Evolutionary conservation across 2,888 invertebrate genomes (phyloP), one percentile per base, ranked within the genome.

Genomic region (Bembecia ichneumoniformis): DNA sequence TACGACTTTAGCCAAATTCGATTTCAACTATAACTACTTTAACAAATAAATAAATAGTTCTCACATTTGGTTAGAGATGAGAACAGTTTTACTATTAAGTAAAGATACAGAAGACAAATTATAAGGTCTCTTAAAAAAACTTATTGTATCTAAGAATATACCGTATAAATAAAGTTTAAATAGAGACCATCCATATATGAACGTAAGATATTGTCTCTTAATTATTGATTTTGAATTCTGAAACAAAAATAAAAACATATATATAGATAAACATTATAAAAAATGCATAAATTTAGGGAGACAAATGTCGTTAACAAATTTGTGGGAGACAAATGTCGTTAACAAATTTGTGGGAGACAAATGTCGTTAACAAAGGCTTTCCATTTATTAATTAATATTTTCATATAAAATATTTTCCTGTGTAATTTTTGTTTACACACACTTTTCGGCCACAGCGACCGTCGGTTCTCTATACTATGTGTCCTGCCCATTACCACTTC

Each of bases 111-210:
- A 10, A 13, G n/a, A 40, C 13, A 40, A 40, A 34, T 40, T 14
- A 13, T 40, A n/a, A 40, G 28, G 28, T 28, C 28, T 28, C 14
- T 14, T 40, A 4, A 40, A 40, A n/a, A 14, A 70, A 48, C 63
- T 63, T 20, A 68, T 55, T 20, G 77, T 17, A 45, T 60, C 68
- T 51, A 82, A 60, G 59, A 77, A 83, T 34, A 80, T 55, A 51
- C 74, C 71, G 54, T 82, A 83, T 10, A 82, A 54, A 57, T 80
- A 84, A 47, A 88, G 58, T 11, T 81, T 52, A 4, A 86, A 52
- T 52, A 82, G 59, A 1, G 81, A 71, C 77, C 82, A 86, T 4
- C 64, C 59, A 55, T 77, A 87, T 57, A 73, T 82, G 17, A 80
- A 44, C 4, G 63, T 72, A 11, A 88, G 58, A 47, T 63, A 63